Percentiles rank a stretch among this genome's conserved stretches.
Evolutionary conservation across 2,113 vertebrate species (phyloP).

Genomic region (Erythrolamprus reginae): DNA sequence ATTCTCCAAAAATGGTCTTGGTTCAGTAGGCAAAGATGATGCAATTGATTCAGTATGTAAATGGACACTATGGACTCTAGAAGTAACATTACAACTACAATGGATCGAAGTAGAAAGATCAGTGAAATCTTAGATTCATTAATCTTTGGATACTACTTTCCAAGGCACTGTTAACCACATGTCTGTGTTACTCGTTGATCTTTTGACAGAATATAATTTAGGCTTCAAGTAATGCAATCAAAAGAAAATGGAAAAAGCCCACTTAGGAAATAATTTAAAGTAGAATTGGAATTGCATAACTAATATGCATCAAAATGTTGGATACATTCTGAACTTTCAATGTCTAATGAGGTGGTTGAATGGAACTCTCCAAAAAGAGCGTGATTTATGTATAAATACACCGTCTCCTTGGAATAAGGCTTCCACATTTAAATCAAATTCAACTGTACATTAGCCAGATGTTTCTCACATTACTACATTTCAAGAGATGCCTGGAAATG

Average conservation of each 20-base stretch:
- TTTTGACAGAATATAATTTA: not conserved
- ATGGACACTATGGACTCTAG: not conserved
- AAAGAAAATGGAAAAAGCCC: not conserved
- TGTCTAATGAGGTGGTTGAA: slow-evolving; percentile 49
- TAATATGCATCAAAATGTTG: slow-evolving; percentile 32
- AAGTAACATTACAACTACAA: not conserved
- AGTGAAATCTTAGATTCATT: not conserved
- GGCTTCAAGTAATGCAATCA: not conserved
- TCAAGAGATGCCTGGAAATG: slow-evolving; percentile 75
- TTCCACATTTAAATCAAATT: slow-evolving; percentile 70
- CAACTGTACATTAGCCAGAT: slow-evolving; percentile 66
- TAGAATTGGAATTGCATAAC: slow-evolving; percentile 19
- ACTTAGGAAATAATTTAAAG: not conserved
- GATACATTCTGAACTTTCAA: slow-evolving; percentile 39
- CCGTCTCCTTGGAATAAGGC: slow-evolving; percentile 49
- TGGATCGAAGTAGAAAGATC: not conserved
- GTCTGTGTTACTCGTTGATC: not conserved
- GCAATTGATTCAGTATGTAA: not conserved
- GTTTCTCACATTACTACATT: slow-evolving; percentile 72
- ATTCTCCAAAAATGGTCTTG: not conserved
- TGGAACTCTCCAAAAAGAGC: slow-evolving; percentile 53
- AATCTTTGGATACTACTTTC: not conserved
- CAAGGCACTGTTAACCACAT: not conserved
- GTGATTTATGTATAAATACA: slow-evolving; percentile 61
- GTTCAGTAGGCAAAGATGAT: not conserved